Conservation (phyloP, 2,797 vertebrate species). For the Malurus splendens region DNA sequence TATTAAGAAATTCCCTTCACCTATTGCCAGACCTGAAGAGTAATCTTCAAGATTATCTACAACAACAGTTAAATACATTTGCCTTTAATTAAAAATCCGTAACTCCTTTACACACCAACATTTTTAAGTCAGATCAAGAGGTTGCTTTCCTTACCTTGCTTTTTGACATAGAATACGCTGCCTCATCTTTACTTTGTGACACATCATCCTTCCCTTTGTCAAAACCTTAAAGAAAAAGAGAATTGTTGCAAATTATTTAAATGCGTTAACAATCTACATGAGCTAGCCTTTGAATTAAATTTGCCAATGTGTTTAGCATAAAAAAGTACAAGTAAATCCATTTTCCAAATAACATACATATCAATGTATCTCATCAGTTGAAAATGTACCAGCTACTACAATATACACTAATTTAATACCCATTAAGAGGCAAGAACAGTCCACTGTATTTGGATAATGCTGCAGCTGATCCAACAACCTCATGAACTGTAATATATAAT, state of each 20-base stretch:
- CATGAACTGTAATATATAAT: fast-evolving
- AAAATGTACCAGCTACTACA: neutral
- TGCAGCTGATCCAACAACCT: neutral
- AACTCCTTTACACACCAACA: neutral
- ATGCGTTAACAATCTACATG: neutral
- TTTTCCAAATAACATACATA: neutral
- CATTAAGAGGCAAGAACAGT: neutral
- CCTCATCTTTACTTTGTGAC: conserved; percentile 87
- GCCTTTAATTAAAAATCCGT: neutral
- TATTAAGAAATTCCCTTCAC: neutral
- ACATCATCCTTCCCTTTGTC: conserved; percentile 90
- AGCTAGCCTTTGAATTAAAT: neutral
- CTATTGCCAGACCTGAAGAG: neutral
- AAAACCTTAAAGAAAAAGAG: conserved; percentile 78
- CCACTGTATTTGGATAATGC: neutral
- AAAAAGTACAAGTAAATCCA: neutral
- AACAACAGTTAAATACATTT: neutral
- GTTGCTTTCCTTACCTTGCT: conserved; percentile 84
- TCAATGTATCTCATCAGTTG: neutral
- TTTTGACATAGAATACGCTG: conserved; percentile 89
- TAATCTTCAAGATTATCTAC: neutral
- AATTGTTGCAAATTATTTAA: neutral
- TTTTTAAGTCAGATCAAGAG: neutral
- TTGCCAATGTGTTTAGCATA: neutral
- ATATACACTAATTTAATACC: neutral